These are phyloP conservation scores for Tyrophagus putrescentiae DNA, from an alignment of 1,140 invertebrate species.

Conservation along the genomic window DNA sequence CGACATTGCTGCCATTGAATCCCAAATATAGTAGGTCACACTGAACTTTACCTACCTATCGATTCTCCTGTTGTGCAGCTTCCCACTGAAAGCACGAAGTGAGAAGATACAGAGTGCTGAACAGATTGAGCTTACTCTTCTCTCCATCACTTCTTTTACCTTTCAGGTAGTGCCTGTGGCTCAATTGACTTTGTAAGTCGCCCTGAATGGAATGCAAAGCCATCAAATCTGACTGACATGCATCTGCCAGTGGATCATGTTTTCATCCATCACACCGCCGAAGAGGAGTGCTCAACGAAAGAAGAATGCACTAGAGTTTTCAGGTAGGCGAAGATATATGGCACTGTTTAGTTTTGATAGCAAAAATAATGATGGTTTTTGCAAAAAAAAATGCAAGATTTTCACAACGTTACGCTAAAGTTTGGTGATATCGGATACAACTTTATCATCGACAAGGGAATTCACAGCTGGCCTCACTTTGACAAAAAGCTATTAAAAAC, in stretches of 20 bases:
- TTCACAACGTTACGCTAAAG: constrained; percentile 27
- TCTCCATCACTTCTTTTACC: background rate
- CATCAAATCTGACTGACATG: background rate
- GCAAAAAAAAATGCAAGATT: constrained; percentile 30
- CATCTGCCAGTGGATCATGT: constrained; percentile 49
- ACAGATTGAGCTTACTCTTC: background rate
- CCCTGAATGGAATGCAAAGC: constrained; percentile 17
- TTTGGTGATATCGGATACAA: constrained; percentile 27
- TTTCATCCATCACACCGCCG: constrained; percentile 38
- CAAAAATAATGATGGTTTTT: no score
- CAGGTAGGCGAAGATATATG: no score
- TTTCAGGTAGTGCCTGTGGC: constrained; percentile 1
- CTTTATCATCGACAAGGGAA: no score
- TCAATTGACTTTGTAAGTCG: constrained; percentile 11
- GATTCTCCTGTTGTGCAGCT: no score
- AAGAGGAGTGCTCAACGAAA: constrained; percentile 24
- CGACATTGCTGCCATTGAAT: no score
- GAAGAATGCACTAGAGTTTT: constrained; percentile 24
- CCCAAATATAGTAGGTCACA: no score
- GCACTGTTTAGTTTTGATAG: no score
- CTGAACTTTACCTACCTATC: no score
- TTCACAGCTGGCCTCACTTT: no score
- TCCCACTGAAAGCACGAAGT: no score
- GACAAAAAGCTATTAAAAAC: no score
- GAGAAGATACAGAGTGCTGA: no score